Evolutionary conservation across 1,140 invertebrate species (phyloP).

Genomic region (Drosophila guanche): DNA sequence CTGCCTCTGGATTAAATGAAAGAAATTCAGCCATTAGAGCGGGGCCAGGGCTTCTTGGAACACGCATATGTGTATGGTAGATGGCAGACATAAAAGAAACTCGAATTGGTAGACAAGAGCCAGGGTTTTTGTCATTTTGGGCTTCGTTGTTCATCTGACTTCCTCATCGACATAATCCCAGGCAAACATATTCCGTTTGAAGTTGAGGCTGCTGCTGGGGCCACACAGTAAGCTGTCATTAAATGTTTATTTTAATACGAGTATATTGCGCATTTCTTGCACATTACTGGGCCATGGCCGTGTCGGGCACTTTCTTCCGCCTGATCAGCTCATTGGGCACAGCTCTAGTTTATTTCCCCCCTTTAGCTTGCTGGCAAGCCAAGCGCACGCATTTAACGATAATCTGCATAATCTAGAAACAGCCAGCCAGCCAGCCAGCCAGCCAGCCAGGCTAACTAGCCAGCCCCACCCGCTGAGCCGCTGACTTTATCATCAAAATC

Average conservation of each 20-base stretch:
- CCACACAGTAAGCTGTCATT: slow-evolving; percentile 22
- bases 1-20: slow-evolving; percentile 55
- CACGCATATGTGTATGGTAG: neutral
- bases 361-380: slow-evolving; percentile 13
- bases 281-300: slow-evolving; percentile 45
- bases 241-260: slow-evolving; percentile 49
- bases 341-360: slow-evolving; percentile 24
- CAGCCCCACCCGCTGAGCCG: slow-evolving; percentile 22
- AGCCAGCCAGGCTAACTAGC: slow-evolving; percentile 18
- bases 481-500: slow-evolving; percentile 57
- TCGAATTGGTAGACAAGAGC: neutral
- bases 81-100: slow-evolving; percentile 8
- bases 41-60: neutral
- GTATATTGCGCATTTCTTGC: slow-evolving; percentile 47
- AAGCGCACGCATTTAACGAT: slow-evolving; percentile 61
- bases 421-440: slow-evolving; percentile 7
- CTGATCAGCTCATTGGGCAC: slow-evolving; percentile 77
- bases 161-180: slow-evolving; percentile 34
- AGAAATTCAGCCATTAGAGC: slow-evolving; percentile 52
- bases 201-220: slow-evolving; percentile 20
- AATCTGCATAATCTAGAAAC: slow-evolving; percentile 31
- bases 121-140: slow-evolving; percentile 31
- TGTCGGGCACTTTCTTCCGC: slow-evolving; percentile 53
- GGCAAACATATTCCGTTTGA: slow-evolving; percentile 41
- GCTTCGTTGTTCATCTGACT: slow-evolving; percentile 27